Conservation (phyloP, 2,113 vertebrate species). For the Microcebus tavaratra region DNA sequence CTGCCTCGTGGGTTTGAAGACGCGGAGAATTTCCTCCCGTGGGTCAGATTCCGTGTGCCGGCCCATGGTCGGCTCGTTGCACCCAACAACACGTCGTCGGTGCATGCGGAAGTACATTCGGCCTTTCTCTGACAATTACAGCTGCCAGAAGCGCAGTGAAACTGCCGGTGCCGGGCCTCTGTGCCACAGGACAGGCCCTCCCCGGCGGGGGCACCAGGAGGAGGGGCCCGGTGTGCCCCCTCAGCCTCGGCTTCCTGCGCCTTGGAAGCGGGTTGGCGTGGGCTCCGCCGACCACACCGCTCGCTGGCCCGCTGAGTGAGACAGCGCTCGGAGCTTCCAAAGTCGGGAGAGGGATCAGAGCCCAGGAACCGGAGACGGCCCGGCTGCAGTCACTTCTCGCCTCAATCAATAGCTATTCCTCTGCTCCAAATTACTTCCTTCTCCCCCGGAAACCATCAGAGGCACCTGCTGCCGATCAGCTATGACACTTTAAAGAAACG, state of each 20-base stretch:
- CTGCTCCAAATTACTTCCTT: not conserved
- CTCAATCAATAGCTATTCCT: not conserved
- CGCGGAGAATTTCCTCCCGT: fast-evolving
- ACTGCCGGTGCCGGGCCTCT: fast-evolving
- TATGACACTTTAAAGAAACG: not conserved
- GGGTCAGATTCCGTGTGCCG: fast-evolving
- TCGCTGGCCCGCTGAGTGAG: fast-evolving
- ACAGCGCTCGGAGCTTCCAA: fast-evolving
- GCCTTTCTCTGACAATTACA: not conserved
- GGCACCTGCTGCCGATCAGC: not conserved
- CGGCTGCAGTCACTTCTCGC: fast-evolving
- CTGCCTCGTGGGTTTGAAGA: fast-evolving
- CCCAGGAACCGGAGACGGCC: fast-evolving
- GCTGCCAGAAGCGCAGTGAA: fast-evolving
- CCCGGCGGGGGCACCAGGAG: fast-evolving
- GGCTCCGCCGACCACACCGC: fast-evolving
- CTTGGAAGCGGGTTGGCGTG: fast-evolving
- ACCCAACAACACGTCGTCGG: fast-evolving
- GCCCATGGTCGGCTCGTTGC: fast-evolving
- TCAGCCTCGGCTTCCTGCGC: not conserved
- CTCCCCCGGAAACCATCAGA: not conserved
- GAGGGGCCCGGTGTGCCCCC: no score
- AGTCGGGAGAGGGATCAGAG: fast-evolving
- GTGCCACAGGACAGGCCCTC: fast-evolving
- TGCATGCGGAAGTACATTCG: fast-evolving